Percentiles rank a stretch among this genome's conserved stretches.
Evolutionary conservation across 2,888 invertebrate species (phyloP).

Genomic region (Onthophagus sagittarius): DNA sequence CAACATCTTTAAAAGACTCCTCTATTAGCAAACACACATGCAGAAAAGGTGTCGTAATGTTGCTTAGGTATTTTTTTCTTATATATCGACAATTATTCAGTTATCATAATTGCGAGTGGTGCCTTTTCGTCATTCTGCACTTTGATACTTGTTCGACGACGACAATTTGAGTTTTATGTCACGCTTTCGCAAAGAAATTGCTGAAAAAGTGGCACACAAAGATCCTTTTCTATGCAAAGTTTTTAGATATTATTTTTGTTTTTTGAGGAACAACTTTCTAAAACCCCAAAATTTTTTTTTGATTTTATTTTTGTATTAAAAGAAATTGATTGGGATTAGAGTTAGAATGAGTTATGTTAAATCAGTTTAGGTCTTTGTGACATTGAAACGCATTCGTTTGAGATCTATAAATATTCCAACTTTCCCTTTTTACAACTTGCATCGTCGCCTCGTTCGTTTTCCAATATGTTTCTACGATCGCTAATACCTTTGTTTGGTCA

Average conservation of each 20-base stretch:
- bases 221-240: background rate
- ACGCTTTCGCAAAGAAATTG: background rate
- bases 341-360: background rate
- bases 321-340: background rate
- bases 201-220: background rate
- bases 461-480: background rate
- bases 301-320: too few species aligned
- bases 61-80: background rate
- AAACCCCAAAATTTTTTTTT: too few species aligned
- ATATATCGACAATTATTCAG: background rate
- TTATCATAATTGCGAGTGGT: background rate
- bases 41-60: background rate
- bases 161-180: background rate
- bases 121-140: background rate
- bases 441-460: background rate
- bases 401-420: background rate
- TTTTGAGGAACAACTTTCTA: too few species aligned
- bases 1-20: background rate
- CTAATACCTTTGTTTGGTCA: background rate
- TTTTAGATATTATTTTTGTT: too few species aligned
- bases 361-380: background rate
- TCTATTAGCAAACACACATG: background rate
- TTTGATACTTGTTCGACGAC: background rate
- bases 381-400: background rate
- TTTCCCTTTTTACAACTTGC: background rate